Percentiles rank a stretch among this genome's conserved stretches.
Conservation (phyloP, 2,888 invertebrate genomes). For the Axea sp. region DNA sequence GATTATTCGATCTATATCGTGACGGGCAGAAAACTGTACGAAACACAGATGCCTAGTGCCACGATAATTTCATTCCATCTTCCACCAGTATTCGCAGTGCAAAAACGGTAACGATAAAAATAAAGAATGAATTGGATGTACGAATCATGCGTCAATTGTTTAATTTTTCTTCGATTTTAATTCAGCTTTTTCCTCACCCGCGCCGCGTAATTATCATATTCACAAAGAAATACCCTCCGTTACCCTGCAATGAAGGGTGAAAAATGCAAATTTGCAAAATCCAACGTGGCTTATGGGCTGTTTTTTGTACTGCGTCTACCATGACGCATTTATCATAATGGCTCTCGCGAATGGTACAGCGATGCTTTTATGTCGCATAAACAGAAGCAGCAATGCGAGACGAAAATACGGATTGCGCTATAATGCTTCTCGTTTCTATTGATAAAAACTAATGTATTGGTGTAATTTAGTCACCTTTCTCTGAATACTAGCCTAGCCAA, state of each 20-base stretch:
- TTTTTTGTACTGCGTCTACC: constrained; percentile 54
- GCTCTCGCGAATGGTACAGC: constrained; percentile 45
- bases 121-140: no score
- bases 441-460: constrained; percentile 23
- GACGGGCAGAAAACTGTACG: no score
- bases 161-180: constrained; percentile 46
- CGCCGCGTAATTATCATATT: constrained; percentile 52
- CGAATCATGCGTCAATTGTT: constrained; percentile 46
- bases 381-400: constrained; percentile 47
- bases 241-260: constrained; percentile 51
- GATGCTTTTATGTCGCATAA: constrained; percentile 52
- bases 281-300: constrained; percentile 49
- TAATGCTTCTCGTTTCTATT: constrained; percentile 27
- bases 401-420: constrained; percentile 49
- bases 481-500: background rate
- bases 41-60: no score
- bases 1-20: no score
- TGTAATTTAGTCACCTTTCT: constrained; percentile 9
- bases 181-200: constrained; percentile 24
- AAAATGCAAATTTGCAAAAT: constrained; percentile 65
- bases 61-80: no score
- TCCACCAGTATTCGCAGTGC: no score
- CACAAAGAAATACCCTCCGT: constrained; percentile 55
- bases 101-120: no score
- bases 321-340: constrained; percentile 61